Conservation (phyloP, 2,113 vertebrate genomes). For the Odocoileus virginianus region DNA sequence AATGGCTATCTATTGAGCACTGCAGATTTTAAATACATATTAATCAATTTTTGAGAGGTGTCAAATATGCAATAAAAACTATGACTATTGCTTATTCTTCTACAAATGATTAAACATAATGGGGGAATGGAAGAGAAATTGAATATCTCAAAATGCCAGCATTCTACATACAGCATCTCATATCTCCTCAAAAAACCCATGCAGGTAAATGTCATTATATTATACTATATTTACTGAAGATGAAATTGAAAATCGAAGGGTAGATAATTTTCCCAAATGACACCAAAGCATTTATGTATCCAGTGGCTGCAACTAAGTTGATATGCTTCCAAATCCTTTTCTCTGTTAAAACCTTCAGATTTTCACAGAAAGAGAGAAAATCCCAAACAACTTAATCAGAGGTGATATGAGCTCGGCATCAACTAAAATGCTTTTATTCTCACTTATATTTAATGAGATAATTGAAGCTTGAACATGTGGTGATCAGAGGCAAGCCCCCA, state of each 20-base stretch:
- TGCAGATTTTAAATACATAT: not conserved
- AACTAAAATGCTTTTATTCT: not conserved
- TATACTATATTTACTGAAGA: not conserved
- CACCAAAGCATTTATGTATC: too few relatives aligned
- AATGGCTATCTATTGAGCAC: not conserved
- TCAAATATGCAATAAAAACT: not conserved
- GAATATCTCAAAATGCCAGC: not conserved
- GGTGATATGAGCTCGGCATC: not conserved
- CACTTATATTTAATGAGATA: constrained; percentile 8
- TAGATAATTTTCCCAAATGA: not conserved
- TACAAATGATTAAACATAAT: not conserved
- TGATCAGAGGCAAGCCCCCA: not conserved
- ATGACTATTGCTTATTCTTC: not conserved
- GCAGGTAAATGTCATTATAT: not conserved
- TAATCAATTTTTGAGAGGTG: not conserved
- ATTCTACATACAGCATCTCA: not conserved
- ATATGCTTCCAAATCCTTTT: too few relatives aligned
- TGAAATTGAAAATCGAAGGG: not conserved
- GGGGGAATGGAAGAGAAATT: not conserved
- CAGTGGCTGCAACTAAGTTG: too few relatives aligned
- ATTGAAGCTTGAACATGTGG: not conserved
- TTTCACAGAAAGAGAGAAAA: not conserved
- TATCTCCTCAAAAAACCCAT: not conserved
- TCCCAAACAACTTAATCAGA: not conserved
- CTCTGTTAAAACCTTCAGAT: too few relatives aligned